Conservation (phyloP, 2,797 vertebrate species). For the Anas bernieri region DNA sequence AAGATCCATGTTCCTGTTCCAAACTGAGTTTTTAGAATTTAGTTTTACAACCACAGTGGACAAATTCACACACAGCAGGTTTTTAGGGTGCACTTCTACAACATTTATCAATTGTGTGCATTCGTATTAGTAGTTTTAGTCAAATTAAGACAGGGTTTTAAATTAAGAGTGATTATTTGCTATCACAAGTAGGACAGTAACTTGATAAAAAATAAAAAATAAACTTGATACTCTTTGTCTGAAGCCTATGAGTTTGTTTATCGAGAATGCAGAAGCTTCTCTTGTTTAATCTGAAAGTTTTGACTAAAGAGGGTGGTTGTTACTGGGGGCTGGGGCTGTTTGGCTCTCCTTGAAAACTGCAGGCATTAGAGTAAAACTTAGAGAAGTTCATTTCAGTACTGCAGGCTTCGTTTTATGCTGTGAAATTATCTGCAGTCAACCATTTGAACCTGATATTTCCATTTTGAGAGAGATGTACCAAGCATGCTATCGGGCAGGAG, state of each 20-base stretch:
- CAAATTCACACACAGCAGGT: background rate
- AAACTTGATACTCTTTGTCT: background rate
- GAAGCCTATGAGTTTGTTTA: background rate
- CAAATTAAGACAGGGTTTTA: background rate
- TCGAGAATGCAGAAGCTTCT: background rate
- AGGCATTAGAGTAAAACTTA: background rate
- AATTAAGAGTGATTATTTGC: background rate
- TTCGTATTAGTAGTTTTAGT: background rate
- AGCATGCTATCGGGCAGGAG: accelerated
- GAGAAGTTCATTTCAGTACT: background rate
- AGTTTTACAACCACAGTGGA: background rate
- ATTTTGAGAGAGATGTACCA: background rate
- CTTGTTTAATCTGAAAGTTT: background rate
- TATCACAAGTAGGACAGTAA: background rate
- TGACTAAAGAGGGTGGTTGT: background rate
- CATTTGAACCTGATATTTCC: background rate
- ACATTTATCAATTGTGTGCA: background rate
- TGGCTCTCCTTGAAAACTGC: background rate
- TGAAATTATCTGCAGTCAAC: background rate
- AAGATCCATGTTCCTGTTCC: background rate
- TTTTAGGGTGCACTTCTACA: background rate
- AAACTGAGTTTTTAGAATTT: background rate
- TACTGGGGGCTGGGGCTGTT: background rate
- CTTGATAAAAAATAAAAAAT: background rate
- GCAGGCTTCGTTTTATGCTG: background rate